Conservation (phyloP, 23 tunicate species). For the Ascidia mentula region DNA sequence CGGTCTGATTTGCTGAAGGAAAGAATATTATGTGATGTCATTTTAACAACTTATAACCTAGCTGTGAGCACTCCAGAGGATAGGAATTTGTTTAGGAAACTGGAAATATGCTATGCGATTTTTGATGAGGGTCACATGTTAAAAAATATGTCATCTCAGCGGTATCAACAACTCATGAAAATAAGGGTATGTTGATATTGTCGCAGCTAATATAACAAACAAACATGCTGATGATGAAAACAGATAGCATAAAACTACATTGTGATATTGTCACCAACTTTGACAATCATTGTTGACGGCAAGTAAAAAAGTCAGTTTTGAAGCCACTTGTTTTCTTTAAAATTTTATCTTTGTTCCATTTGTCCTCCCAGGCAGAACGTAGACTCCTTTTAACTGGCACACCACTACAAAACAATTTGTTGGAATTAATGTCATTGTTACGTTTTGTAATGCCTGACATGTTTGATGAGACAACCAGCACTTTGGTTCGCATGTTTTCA, state of each 20-base stretch:
- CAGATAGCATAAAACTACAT: too few species aligned
- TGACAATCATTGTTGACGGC: too few species aligned
- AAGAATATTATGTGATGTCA: constrained; percentile 39
- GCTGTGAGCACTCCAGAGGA: constrained; percentile 79
- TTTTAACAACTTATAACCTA: constrained; percentile 74
- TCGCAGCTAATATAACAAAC: too few species aligned
- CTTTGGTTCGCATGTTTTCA: constrained; percentile 70
- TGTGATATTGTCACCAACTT: too few species aligned
- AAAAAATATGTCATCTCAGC: constrained; percentile 91
- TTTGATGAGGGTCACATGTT: constrained; percentile 99
- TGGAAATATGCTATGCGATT: constrained; percentile 79
- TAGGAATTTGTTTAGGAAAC: constrained; percentile 54
- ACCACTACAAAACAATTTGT: constrained; percentile 93
- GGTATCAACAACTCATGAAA: constrained; percentile 86
- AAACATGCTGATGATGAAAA: too few species aligned
- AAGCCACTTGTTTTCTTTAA: background rate
- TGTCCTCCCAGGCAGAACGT: constrained; percentile 39
- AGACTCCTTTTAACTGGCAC: constrained; percentile 90
- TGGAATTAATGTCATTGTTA: constrained; percentile 90
- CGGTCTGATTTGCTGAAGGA: constrained; percentile 31
- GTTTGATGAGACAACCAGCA: constrained; percentile 82
- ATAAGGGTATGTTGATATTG: constrained; percentile 32
- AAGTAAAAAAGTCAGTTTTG: background rate
- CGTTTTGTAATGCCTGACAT: constrained; percentile 97
- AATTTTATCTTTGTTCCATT: background rate